Evolutionary conservation across 2,888 invertebrate species (phyloP), one percentile per base, ranked within the genome.

Genomic region (Tipula unca): DNA sequence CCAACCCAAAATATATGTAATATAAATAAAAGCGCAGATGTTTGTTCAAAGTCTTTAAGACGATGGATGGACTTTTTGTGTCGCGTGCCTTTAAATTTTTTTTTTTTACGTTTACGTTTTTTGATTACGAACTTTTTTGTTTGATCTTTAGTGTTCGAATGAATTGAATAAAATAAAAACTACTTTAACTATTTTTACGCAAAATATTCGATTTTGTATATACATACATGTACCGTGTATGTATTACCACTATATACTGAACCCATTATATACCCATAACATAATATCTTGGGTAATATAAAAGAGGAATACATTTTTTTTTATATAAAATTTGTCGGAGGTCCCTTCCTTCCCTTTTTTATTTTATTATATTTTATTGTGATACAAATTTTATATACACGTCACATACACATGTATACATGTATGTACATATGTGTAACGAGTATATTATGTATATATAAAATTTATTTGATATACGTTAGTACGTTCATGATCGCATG

Each of bases 111-210:
- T 69, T 69, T 25, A 69, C 69, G 25, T 69, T 25, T 69, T 69
- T 10, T 69, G 20, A 69, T 69, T 69, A 69, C 69, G 69, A 69
- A 69, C 69, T 69, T 69, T 69, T 69, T 69, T 85, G 29, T 83
- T 83, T 36, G 84, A 84, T 86, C 87, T 86, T 85, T 83, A 86
- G 83, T 86, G 86, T 86, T 85, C 86, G 86, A 87, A 86, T 86
- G 87, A 87, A 86, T 86, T 86, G 87, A 86, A 87, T 86, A 87
- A 87, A 86, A 86, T 86, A 85, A 85, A 86, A 86, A 84, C 82
- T 82, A 82, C 29, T 83, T 39, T 32, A 35, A 84, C 84, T 84
- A 86, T 83, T 86, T 86, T 85, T 86, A 86, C 85, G 83, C 85
- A 85, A 86, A 85, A 83, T 69, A 25, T 69, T 82, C 83, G 85